Conservation (phyloP, 1,140 invertebrate species). For the Zeugodacus cucurbitae region DNA sequence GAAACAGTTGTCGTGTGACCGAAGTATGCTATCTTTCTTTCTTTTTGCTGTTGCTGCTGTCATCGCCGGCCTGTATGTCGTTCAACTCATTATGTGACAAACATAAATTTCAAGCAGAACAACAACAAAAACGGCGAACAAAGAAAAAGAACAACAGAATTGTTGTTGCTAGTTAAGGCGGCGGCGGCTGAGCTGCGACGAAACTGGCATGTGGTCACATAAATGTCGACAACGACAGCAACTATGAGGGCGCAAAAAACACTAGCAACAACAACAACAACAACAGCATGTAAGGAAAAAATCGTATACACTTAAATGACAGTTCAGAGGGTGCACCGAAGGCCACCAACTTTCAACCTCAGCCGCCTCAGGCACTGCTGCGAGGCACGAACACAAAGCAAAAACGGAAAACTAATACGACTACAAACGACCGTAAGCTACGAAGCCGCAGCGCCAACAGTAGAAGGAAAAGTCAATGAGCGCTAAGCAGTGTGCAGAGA, state of each 20-base stretch:
- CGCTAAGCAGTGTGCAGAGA: neutral
- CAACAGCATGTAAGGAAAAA: neutral
- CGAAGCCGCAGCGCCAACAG: neutral
- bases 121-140: neutral
- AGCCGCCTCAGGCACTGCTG: neutral
- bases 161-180: neutral
- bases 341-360: conserved; percentile 20
- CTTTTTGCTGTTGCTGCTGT: neutral
- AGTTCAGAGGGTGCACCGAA: neutral
- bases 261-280: neutral
- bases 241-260: neutral
- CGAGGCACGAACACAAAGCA: neutral
- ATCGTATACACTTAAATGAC: neutral
- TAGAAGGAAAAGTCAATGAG: neutral
- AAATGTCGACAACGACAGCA: conserved; percentile 1
- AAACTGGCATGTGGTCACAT: conserved; percentile 22
- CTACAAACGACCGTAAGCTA: neutral
- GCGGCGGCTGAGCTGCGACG: neutral
- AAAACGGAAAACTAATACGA: neutral
- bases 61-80: neutral
- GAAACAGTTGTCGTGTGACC: neutral
- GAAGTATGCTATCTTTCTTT: neutral
- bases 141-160: neutral
- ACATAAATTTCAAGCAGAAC: neutral
- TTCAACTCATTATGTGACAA: conserved; percentile 32